Evolutionary conservation across 2,888 invertebrate genomes (phyloP).

Genomic region (Parnassius apollo): DNA sequence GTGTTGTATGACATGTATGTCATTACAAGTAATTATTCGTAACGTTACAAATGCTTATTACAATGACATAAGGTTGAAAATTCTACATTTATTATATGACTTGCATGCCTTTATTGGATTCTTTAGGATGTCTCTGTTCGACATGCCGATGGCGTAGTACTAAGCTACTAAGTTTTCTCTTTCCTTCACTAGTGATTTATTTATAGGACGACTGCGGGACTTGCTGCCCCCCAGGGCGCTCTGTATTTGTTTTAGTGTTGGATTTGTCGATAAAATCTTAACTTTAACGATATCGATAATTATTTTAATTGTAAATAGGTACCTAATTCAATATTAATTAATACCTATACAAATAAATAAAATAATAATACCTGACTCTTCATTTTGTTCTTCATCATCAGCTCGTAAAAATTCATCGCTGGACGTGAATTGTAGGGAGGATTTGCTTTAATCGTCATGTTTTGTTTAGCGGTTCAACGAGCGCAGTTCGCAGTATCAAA

Average conservation of each 20-base stretch:
- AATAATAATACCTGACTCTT: too few relatives aligned
- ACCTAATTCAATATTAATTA: too few relatives aligned
- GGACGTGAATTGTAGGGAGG: too few relatives aligned
- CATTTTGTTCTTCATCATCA: too few relatives aligned
- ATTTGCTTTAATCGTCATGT: too few relatives aligned
- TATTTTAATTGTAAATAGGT: background rate
- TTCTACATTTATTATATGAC: constrained; percentile 30
- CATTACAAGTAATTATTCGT: constrained; percentile 14
- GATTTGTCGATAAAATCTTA: constrained; percentile 35
- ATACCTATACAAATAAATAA: too few relatives aligned
- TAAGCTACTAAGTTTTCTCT: constrained; percentile 38
- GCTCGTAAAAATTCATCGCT: too few relatives aligned
- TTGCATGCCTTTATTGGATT: constrained; percentile 39
- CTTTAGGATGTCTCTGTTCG: constrained; percentile 49
- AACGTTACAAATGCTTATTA: constrained; percentile 11
- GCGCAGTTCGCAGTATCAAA: too few relatives aligned
- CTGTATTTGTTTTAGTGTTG: constrained; percentile 61
- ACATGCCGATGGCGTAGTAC: constrained; percentile 36
- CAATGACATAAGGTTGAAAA: constrained; percentile 32
- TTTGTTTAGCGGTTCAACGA: too few relatives aligned
- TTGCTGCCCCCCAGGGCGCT: constrained; percentile 63
- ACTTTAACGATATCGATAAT: constrained; percentile 24
- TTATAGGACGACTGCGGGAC: constrained; percentile 60
- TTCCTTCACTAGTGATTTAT: constrained; percentile 54
- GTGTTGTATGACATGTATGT: constrained; percentile 14